phyloP scores from a whole-genome alignment of 2,888 invertebrate genomes.

The Nomada hirtipes region DNA sequence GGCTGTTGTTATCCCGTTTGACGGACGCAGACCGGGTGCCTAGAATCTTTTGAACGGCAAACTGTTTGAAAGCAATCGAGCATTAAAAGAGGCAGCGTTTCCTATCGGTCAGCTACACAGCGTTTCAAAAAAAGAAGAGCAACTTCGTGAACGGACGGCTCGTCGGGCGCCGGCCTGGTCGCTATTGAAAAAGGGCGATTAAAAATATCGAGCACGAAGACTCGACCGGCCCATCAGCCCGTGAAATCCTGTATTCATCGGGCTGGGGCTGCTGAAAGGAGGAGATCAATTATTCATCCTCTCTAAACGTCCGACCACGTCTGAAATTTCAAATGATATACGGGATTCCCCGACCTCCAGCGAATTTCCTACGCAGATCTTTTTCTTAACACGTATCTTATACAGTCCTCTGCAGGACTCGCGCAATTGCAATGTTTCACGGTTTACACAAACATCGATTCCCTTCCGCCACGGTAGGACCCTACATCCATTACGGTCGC shows the following conservation, averaged over 20 bases:
- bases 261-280: slow-evolving; percentile 37
- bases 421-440: too few species aligned
- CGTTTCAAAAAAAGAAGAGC: slow-evolving; percentile 39
- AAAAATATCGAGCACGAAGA: slow-evolving; percentile 59
- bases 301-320: slow-evolving; percentile 21
- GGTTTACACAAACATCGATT: too few species aligned
- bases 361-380: too few species aligned
- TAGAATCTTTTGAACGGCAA: slow-evolving; percentile 40
- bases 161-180: slow-evolving; percentile 35
- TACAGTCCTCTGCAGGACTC: too few species aligned
- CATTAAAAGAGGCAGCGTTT: slow-evolving; percentile 49
- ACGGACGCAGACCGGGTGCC: not conserved
- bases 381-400: too few species aligned
- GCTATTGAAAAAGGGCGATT: slow-evolving; percentile 59
- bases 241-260: slow-evolving; percentile 63
- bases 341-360: too few species aligned
- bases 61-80: slow-evolving; percentile 49
- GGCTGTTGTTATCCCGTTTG: not conserved
- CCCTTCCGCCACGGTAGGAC: too few species aligned
- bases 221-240: slow-evolving; percentile 45
- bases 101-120: slow-evolving; percentile 33
- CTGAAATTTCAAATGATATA: slow-evolving; percentile 27
- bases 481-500: too few species aligned
- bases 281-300: slow-evolving; percentile 57
- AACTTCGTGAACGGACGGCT: slow-evolving; percentile 22